Base-by-base conservation (phyloP, 2,888 invertebrate genomes). In the Dasypogon diadema region DNA sequence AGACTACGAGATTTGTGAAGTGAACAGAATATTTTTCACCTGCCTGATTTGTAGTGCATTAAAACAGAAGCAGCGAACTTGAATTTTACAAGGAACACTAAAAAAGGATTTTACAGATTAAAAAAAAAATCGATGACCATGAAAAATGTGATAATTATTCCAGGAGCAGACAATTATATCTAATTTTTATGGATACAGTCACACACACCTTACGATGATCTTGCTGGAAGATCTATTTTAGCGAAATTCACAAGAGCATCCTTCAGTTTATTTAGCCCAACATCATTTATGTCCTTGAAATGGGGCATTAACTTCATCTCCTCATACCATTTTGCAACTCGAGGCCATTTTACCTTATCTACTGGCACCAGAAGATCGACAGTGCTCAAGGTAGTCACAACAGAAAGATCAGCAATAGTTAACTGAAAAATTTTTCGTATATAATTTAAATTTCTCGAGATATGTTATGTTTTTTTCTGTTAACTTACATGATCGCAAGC, bases 361-460 rank as follows among this genome's bases (percentile, higher is more conserved):
- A 87, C 80, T 12, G 87, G 87, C 80, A 87, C 86, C 80, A 87
- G 81, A 76, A 87, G 82, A 82, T 85, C 82, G 34, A 85, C 82
- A n/a, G 84, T 86, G 74, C 85, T 85, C 73, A 87, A 75, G 78
- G 86, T 86, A 77, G 87, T 83, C 77, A 86, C 82, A 73, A 87
- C 82, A 51, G 86, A 86, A 78, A 87, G 82, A 81, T 88, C 88
- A 58, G 88, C 87, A 77, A 88, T 83, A 63, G 85, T 84, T 77
- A 84, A 77, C 85, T 85, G 76, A 74, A 21, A 24, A 21, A 34
- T 14, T 48, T 37, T 12, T 21, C 42, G 22, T 4, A 46, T 37
- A 60, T 1, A 54, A 5, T 10, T 8, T 34, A 63, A 30, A 42
- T 14, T 14, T 18, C 8, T 14, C 12, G 55, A 10, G 4, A 48